Conservation (phyloP, 2,113 vertebrate species). For the Tautogolabrus adspersus region DNA sequence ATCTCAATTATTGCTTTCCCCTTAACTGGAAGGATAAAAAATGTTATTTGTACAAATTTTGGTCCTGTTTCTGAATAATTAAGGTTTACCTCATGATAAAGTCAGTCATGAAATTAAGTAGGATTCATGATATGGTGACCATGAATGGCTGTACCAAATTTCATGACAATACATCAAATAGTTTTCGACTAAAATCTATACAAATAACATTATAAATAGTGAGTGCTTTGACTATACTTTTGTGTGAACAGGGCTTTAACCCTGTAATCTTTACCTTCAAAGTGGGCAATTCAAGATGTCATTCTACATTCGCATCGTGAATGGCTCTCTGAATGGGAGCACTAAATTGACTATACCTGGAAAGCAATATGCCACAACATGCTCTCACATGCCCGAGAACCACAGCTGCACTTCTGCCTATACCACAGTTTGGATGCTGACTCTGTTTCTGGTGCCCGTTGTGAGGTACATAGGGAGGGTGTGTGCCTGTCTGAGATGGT, state of each 20-base stretch:
- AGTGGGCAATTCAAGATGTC: neutral
- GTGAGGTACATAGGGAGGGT: slow-evolving; percentile 36
- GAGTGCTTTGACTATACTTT: neutral
- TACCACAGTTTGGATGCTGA: slow-evolving; percentile 48
- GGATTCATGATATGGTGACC: neutral
- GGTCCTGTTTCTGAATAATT: no score
- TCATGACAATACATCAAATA: neutral
- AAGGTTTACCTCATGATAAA: no score
- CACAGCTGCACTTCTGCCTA: slow-evolving; percentile 44
- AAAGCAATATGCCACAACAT: slow-evolving; percentile 4
- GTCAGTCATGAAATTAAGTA: neutral
- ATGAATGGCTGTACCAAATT: neutral
- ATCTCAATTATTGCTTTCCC: no score
- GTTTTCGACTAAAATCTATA: neutral
- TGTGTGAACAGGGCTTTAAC: neutral
- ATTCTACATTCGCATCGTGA: neutral
- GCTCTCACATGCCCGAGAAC: neutral
- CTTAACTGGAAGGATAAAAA: no score
- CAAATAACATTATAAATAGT: neutral
- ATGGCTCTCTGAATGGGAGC: neutral
- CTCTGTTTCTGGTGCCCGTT: slow-evolving; percentile 27
- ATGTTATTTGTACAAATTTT: no score
- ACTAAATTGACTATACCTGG: neutral
- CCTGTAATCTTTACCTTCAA: neutral
- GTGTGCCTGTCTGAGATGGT: slow-evolving; percentile 55